These are phyloP conservation scores for Boulengeromyrus knoepffleri DNA, from an alignment of 2,113 vertebrate genomes.

Conservation along the genomic window DNA sequence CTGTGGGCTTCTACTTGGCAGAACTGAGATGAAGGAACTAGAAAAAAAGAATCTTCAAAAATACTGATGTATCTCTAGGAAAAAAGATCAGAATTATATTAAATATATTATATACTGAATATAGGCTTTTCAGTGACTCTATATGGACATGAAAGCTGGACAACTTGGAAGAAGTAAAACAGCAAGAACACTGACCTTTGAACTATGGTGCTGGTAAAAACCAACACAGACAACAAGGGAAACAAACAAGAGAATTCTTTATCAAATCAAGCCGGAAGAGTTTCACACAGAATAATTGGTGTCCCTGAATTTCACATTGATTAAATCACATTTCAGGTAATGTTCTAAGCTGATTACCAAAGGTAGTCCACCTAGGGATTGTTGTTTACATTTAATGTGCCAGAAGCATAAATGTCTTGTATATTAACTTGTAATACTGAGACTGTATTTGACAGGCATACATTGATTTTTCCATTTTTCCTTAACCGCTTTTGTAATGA, in stretches of 20 bases:
- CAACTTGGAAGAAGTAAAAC: neutral
- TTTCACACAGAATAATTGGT: neutral
- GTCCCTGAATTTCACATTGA: neutral
- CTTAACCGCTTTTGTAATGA: neutral
- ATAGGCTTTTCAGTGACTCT: neutral
- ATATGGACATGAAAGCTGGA: neutral
- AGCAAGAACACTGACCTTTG: neutral
- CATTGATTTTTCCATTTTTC: neutral
- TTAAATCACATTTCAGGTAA: neutral
- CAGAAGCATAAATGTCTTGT: neutral
- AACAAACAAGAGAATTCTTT: neutral
- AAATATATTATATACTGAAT: neutral
- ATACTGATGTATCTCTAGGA: neutral
- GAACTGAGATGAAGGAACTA: neutral
- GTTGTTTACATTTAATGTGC: neutral
- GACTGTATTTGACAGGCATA: neutral
- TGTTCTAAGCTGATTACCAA: neutral
- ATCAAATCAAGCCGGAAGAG: neutral
- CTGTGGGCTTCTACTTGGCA: neutral
- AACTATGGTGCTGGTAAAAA: neutral
- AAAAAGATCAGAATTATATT: neutral
- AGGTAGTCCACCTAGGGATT: neutral
- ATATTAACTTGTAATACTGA: neutral
- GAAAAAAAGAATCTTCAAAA: neutral
- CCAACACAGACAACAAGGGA: neutral